These are phyloP conservation scores for Parnassius apollo DNA, from an alignment of 2,888 invertebrate species.

Conservation along the genomic window DNA sequence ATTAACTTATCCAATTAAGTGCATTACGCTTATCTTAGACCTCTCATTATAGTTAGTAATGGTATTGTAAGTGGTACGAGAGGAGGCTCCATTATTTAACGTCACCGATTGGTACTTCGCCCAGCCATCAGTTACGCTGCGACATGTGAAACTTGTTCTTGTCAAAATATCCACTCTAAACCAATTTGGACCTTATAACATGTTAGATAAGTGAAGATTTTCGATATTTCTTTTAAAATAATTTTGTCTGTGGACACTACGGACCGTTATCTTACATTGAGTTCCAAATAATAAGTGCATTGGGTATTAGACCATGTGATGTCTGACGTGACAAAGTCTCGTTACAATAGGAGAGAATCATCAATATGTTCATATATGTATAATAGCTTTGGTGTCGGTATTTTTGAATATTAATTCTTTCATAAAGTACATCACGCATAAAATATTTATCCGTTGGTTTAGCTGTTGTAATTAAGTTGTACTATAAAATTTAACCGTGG, in stretches of 20 bases:
- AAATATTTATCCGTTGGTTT: no score
- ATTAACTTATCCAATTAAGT: conserved; percentile 63
- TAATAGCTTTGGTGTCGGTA: not conserved
- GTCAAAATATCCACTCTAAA: conserved; percentile 35
- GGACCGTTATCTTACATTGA: conserved; percentile 25
- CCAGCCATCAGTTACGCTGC: conserved; percentile 48
- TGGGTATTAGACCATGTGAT: conserved; percentile 23
- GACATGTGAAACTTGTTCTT: conserved; percentile 44
- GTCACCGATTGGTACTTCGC: conserved; percentile 57
- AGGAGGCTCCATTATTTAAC: conserved; percentile 65
- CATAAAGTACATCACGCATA: not conserved
- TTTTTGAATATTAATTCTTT: not conserved
- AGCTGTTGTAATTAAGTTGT: no score
- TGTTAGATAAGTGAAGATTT: conserved; percentile 10
- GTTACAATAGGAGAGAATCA: conserved; percentile 21
- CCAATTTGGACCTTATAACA: conserved; percentile 24
- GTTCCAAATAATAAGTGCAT: conserved; percentile 27
- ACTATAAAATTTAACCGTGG: no score
- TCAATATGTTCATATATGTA: conserved; percentile 10
- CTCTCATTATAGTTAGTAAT: conserved; percentile 66
- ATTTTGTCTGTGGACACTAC: conserved; percentile 24
- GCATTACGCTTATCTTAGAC: conserved; percentile 64
- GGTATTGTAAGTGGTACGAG: conserved; percentile 61
- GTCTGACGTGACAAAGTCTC: conserved; percentile 27
- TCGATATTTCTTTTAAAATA: conserved; percentile 15